A percentile compares a stretch with the other conserved stretches of the same genome.
phyloP scores from a whole-genome alignment of 1,140 invertebrate species.

The Euwallacea fornicatus region DNA sequence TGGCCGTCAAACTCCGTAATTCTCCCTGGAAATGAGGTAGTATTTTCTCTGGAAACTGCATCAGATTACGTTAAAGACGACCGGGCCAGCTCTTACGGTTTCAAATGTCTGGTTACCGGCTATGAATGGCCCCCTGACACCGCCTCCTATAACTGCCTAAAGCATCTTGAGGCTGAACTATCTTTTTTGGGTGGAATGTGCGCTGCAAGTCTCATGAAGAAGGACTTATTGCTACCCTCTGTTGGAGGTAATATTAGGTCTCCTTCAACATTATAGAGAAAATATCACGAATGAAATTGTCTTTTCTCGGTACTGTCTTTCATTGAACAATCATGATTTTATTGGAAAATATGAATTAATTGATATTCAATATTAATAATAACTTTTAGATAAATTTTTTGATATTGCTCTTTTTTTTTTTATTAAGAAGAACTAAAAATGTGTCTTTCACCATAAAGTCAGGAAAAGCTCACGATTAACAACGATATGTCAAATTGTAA shows the following conservation, averaged over 20 bases:
- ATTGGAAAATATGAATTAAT: no score
- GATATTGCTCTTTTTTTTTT: neutral
- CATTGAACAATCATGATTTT: no score
- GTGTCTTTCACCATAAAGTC: no score
- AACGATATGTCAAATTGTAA: no score
- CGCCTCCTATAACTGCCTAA: constrained; percentile 59
- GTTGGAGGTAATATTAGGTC: constrained; percentile 57
- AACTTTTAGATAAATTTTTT: neutral
- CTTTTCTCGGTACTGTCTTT: no score
- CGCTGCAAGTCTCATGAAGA: constrained; percentile 84
- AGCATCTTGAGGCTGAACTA: constrained; percentile 86
- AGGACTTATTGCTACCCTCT: constrained; percentile 75
- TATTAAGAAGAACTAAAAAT: no score
- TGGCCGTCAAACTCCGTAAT: constrained; percentile 88
- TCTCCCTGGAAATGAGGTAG: constrained; percentile 90
- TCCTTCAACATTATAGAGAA: neutral
- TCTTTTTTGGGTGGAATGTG: constrained; percentile 90
- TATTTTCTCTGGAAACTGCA: constrained; percentile 93
- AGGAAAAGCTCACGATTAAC: no score
- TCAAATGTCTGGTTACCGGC: constrained; percentile 88
- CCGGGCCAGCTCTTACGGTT: constrained; percentile 81
- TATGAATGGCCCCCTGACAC: constrained; percentile 76
- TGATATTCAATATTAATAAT: no score
- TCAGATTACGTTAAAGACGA: constrained; percentile 95
- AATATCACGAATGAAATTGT: neutral